A percentile compares a stretch with the other conserved stretches of the same genome.
Evolutionary conservation across 2,888 invertebrate genomes (phyloP).

Genomic region (Luperina nickerlii): DNA sequence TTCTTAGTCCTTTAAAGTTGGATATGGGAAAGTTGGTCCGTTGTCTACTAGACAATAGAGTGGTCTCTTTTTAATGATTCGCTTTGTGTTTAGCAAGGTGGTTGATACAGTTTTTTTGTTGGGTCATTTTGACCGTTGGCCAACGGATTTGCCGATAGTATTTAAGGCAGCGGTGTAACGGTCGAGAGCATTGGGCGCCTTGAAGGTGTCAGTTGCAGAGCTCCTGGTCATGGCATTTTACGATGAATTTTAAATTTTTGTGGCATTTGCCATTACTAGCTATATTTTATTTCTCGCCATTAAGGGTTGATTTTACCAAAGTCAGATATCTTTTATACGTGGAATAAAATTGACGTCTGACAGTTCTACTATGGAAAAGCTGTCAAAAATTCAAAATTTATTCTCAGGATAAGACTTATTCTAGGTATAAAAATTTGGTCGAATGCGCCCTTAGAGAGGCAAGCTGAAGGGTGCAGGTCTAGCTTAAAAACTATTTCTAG

Average conservation of each 20-base stretch:
- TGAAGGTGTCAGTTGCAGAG: conserved; percentile 17
- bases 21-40: conserved; percentile 85
- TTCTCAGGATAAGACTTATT: too few species aligned
- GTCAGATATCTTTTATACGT: too few species aligned
- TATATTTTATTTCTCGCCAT: background rate
- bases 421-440: too few species aligned
- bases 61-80: conserved; percentile 90
- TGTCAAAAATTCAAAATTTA: too few species aligned
- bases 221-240: conserved; percentile 16
- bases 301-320: too few species aligned
- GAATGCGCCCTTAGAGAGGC: background rate
- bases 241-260: conserved; percentile 11
- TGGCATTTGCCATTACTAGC: background rate
- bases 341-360: too few species aligned
- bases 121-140: conserved; percentile 87
- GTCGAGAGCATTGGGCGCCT: conserved; percentile 70
- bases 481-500: background rate
- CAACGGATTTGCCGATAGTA: conserved; percentile 88
- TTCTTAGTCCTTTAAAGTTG: conserved; percentile 67
- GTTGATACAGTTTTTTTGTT: conserved; percentile 86
- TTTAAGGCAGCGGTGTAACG: conserved; percentile 80
- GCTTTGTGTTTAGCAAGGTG: conserved; percentile 82
- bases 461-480: background rate
- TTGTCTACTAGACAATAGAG: conserved; percentile 85
- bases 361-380: too few species aligned